Base-by-base conservation (phyloP, 37 sponge, comb jelly and placozoan species). In the Halisarca cf. caerulea region DNA sequence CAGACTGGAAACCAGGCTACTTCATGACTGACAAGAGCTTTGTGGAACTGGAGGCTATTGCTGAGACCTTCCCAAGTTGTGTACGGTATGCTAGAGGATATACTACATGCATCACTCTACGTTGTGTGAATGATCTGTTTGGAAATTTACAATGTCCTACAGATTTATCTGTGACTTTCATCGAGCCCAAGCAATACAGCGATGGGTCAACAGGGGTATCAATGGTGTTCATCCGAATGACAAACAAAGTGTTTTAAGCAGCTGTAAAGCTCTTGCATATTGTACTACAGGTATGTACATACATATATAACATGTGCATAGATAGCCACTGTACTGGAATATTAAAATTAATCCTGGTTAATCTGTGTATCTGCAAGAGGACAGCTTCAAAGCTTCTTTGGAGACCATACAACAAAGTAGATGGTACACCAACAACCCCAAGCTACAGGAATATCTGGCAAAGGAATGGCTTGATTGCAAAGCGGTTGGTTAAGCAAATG, bases 21-120 rank as follows among this genome's bases (percentile, higher is more conserved):
- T 69, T 79, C 53, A 86, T 86, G 86, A 86, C 80, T 20, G 86
- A 86, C 57, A 86, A 86, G 57, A 79, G 80, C 41, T 32, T 21
- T 66, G 69, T 66, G 9, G 80, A 79, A 45, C 54, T 86, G 23
- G 69, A 62, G n/a, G 64, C 64, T 7, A 62, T 62, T 20, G 64
- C 64, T 62, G 64, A 62, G 64, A 62, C 15, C 6, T 62, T 62
- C 30, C 64, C 64, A 20, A 62, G 18, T 62, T 62, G 64, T 62
- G 15, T 62, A 20, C 11, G 57, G 57, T 55, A 20, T 20, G 11
- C 17, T 55, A 55, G n/a, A 55, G 17, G 57, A 11, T 17, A 55
- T 55, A 55, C 11, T 20, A 55, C 57, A 55, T 55, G 17, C 17
- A 11, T 55, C 17, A 17, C 17, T 55, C 57, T 55, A 20, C 17